Evolutionary conservation across 2,797 vertebrate species (phyloP), one percentile per base, ranked within the genome.

Genomic region (Gila robusta): DNA sequence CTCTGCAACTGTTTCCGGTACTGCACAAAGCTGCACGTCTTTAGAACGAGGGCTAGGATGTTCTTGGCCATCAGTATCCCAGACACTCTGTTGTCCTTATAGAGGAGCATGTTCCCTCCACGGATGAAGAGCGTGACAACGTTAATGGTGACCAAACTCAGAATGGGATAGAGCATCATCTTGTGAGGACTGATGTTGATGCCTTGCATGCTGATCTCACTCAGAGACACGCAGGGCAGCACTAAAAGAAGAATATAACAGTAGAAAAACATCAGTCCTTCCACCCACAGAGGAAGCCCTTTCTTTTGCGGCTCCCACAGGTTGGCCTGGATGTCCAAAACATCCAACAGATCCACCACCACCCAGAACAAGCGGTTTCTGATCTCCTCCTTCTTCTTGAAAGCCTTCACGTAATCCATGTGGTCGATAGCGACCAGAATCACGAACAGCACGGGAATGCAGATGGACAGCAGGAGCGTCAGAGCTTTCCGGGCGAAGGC

Each of bases 271-370:
- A 96, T 96, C 83, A 96, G 91, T 12, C 95, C 95, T 86, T 97
- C 96, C 0, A 96, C 95, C 96, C 96, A 96, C 54, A 96, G 87
- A 0, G 95, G 96, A 23, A 96, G 91, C 14, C 95, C 96, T 86
- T 96, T 96, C 93, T 96, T 96, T 81, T 97, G 97, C 28, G 96
- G 96, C 88, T 97, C 95, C 96, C 95, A 96, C 62, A 97, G 93
- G 91, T 96, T 96, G 73, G 97, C 97, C 90, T 98, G 97, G 89
- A 98, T 96, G 91, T 97, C 97, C 93, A 97, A 89, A 67, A 98
- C 93, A 0, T 98, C 97, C 89, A 98, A 91, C 91, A 98, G 92
- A 92, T 98, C 97, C 89, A 97, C 95, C 84, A 97, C 96, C 83
- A 98, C 97, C 97, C 97, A 96, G 90, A 97, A 97, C 47, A 97